phyloP scores from a whole-genome alignment of 2,113 vertebrate genomes.

The Stegastes partitus region DNA sequence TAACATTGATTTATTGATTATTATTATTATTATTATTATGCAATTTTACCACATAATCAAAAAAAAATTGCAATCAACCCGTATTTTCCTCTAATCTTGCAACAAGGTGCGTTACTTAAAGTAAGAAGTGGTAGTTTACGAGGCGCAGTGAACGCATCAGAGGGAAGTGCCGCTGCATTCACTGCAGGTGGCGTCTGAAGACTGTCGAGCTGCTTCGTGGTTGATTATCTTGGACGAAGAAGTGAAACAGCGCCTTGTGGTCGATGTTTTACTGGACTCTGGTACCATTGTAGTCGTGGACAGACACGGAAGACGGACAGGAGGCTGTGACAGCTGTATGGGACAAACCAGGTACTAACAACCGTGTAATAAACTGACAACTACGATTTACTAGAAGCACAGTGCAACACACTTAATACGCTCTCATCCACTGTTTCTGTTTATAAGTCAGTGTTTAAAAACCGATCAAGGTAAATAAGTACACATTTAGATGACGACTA shows the following conservation, averaged over 20 bases:
- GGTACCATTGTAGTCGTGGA: background rate
- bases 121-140: background rate
- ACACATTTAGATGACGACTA: background rate
- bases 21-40: too few relatives aligned
- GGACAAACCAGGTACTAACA: slow-evolving; percentile 59
- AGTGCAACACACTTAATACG: background rate
- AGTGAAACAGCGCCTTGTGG: background rate
- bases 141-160: slow-evolving; percentile 33
- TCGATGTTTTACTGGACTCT: background rate
- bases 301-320: background rate
- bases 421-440: background rate
- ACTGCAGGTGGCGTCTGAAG: background rate
- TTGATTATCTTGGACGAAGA: slow-evolving; percentile 5
- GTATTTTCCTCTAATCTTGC: background rate
- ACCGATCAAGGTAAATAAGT: background rate
- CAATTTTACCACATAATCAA: too few relatives aligned
- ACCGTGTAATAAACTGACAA: too few relatives aligned
- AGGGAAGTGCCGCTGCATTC: too few relatives aligned
- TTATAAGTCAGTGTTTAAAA: background rate
- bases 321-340: slow-evolving; percentile 24
- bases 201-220: background rate
- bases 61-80: too few relatives aligned
- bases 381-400: background rate
- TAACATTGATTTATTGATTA: too few relatives aligned
- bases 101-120: background rate